Percentiles rank a stretch among this genome's conserved stretches.
phyloP scores from a whole-genome alignment of 1,140 invertebrate genomes.

The Heliothis subflexa region DNA sequence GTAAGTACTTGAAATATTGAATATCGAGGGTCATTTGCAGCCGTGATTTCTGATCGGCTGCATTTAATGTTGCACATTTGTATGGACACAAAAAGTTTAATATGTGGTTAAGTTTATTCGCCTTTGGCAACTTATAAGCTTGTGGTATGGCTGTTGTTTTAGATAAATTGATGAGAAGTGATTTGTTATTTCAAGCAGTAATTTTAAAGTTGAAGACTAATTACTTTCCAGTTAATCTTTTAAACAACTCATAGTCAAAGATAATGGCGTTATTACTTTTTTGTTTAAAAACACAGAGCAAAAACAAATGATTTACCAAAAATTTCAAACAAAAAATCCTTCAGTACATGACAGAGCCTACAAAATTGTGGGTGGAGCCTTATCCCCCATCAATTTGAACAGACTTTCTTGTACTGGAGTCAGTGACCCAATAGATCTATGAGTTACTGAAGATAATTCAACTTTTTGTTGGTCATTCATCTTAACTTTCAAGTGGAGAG shows the following conservation, averaged over 20 bases:
- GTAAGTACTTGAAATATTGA: slow-evolving; percentile 31
- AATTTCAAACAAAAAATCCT: neutral
- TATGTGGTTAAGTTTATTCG: neutral
- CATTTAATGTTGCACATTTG: neutral
- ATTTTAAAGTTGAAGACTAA: too few relatives aligned
- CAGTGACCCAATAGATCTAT: slow-evolving; percentile 20
- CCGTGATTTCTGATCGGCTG: neutral
- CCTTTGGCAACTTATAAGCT: too few relatives aligned
- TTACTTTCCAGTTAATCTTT: too few relatives aligned
- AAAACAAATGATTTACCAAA: neutral
- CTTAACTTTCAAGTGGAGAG: slow-evolving; percentile 19
- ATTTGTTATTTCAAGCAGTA: too few relatives aligned
- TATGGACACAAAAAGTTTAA: neutral
- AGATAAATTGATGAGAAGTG: too few relatives aligned
- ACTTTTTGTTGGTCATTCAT: slow-evolving; percentile 29
- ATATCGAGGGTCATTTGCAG: neutral
- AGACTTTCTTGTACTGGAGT: slow-evolving; percentile 9
- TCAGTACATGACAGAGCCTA: neutral
- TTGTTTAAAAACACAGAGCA: too few relatives aligned
- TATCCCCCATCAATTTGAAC: neutral
- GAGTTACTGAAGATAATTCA: slow-evolving; percentile 21
- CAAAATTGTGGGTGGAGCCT: neutral
- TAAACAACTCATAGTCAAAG: too few relatives aligned
- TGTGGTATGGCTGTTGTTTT: too few relatives aligned
- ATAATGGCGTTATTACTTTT: too few relatives aligned